These are phyloP conservation scores for Indicator maculatus DNA, from an alignment of 2,113 vertebrate species.

Conservation along the genomic window DNA sequence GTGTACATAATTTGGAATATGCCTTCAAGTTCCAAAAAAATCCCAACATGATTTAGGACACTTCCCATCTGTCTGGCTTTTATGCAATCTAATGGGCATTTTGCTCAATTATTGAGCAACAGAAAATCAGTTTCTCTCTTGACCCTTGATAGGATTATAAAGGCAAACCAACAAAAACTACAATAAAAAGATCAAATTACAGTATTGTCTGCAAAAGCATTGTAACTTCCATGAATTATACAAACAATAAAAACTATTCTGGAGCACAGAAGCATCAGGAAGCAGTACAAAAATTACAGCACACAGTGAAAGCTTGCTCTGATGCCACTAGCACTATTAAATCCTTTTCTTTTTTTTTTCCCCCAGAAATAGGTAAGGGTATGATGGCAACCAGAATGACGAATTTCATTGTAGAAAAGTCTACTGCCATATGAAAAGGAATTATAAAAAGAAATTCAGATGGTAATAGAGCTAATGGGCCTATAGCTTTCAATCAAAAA, in stretches of 20 bases:
- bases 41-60: not conserved
- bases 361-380: not conserved
- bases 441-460: not conserved
- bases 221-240: not conserved
- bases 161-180: not conserved
- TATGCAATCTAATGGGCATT: not conserved
- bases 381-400: not conserved
- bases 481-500: not conserved
- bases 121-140: not conserved
- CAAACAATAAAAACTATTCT: not conserved
- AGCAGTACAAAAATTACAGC: not conserved
- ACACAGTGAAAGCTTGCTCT: not conserved
- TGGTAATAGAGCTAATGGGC: not conserved
- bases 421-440: not conserved
- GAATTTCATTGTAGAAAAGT: not conserved
- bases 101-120: not conserved
- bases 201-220: not conserved
- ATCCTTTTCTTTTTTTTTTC: not conserved
- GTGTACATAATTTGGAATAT: not conserved
- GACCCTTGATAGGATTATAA: not conserved
- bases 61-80: not conserved
- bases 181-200: not conserved
- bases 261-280: not conserved
- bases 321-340: not conserved
- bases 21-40: not conserved